Conservation (phyloP, 2,888 invertebrate species). For the Anticlea derivata region DNA sequence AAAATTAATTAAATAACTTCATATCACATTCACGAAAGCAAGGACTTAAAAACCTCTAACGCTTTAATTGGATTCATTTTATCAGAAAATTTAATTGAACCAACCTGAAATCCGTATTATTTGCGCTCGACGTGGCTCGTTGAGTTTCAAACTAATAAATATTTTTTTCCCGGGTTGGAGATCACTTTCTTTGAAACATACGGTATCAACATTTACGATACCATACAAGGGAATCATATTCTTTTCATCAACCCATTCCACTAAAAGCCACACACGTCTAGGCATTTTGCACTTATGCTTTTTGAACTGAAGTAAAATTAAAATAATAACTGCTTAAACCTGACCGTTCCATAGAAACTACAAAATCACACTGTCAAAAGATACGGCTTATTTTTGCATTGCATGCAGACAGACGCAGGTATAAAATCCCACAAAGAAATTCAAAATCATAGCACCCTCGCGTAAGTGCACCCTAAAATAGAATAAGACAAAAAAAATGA, state of each 20-base stretch:
- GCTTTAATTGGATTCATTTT: no score
- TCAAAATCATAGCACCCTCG: slow-evolving; percentile 36
- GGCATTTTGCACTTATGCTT: slow-evolving; percentile 42
- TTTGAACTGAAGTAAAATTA: neutral
- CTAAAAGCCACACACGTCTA: slow-evolving; percentile 56
- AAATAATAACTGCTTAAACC: neutral
- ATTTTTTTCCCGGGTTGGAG: slow-evolving; percentile 52
- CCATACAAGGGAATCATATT: slow-evolving; percentile 55
- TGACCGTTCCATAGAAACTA: slow-evolving; percentile 25
- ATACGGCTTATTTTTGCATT: no score
- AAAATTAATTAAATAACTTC: neutral
- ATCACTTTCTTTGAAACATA: slow-evolving; percentile 44
- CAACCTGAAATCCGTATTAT: slow-evolving; percentile 60
- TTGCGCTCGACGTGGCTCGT: slow-evolving; percentile 50
- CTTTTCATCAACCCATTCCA: slow-evolving; percentile 61
- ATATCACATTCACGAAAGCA: no score
- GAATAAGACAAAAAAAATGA: slow-evolving; percentile 36
- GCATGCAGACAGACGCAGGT: slow-evolving; percentile 44
- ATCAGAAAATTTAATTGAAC: slow-evolving; percentile 18
- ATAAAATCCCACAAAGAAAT: slow-evolving; percentile 41
- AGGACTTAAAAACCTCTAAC: no score
- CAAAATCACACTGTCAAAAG: slow-evolving; percentile 32
- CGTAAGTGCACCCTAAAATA: slow-evolving; percentile 36
- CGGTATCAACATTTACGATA: slow-evolving; percentile 50
- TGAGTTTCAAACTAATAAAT: slow-evolving; percentile 44